Evolutionary conservation across 1,140 invertebrate species (phyloP), one percentile per base, ranked within the genome.

Genomic region (Drosophila mauritiana): DNA sequence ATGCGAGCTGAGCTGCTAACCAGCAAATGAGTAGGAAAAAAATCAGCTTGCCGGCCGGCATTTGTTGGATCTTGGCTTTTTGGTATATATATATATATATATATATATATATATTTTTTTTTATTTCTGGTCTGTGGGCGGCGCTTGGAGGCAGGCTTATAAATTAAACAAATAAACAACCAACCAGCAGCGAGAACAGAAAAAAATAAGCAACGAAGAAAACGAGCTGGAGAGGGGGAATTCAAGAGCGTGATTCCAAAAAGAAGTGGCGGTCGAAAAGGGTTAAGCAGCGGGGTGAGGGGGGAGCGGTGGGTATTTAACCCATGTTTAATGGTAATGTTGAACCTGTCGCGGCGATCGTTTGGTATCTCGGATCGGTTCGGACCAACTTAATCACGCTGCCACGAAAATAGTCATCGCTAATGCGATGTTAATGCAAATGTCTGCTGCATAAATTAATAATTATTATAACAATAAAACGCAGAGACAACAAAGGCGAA

Each of bases 401-500:
- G 49, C 49, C 59, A 69, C 64, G 45, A 70, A 70, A 70, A 70
- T 75, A 65, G 68, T 72, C 68, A 46, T 73, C 58, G 68, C 78
- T 88, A 79, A 86, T 86, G 80, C 74, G 67, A 83, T 83, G 83
- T 62, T 86, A 86, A 86, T 86, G 75, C 65, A 75, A 73, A 69
- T 73, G 84, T 89, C 83, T 89, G 83, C 84, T 88, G 83, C 84
- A 88, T 88, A 89, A 89, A 89, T 89, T 83, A 83, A 86, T 86
- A 86, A 72, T 77, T 79, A 88, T 79, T 83, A 82, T 78, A 78
- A 82, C 45, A 88, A 77, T 85, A 65, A 68, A 64, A 57, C 51
- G 48, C 51, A 27, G 49, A 42, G n/a, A 42, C 43, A 49, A 42
- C 36, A 34, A 70, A 73, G 74, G 72, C 56, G 48, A 63, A 77